phyloP scores from a whole-genome alignment of 2,888 invertebrate genomes.

The Thereva unica region DNA sequence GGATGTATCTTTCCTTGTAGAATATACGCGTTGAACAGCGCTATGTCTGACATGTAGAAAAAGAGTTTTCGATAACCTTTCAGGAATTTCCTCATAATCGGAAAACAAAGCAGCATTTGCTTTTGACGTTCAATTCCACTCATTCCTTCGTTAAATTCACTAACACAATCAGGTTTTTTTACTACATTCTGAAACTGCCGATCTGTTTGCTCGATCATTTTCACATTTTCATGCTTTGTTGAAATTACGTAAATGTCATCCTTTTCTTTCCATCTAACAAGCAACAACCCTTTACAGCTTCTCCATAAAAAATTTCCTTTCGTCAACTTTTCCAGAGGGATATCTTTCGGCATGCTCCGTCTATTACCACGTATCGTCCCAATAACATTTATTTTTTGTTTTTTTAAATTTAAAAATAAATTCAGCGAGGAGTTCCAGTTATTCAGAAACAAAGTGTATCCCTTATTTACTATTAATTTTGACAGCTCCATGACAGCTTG shows the following conservation, averaged over 20 bases:
- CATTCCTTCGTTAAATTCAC: conserved; percentile 31
- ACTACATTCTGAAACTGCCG: neutral
- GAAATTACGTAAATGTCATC: conserved; percentile 13
- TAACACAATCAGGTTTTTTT: conserved; percentile 17
- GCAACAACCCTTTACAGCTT: conserved; percentile 1
- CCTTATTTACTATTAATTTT: conserved; percentile 8
- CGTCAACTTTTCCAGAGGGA: neutral
- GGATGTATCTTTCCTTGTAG: conserved; percentile 14
- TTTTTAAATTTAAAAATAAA: conserved; percentile 11
- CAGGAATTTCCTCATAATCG: conserved; percentile 14
- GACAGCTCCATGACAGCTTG: conserved; percentile 14
- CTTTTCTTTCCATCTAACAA: conserved; percentile 29
- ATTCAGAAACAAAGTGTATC: conserved; percentile 18
- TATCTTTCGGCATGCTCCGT: conserved; percentile 26
- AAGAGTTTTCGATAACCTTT: conserved; percentile 20
- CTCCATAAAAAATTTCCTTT: neutral
- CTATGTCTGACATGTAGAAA: conserved; percentile 23
- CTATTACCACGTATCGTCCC: conserved; percentile 22
- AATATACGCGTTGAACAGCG: conserved; percentile 16
- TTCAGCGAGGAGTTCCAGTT: conserved; percentile 23
- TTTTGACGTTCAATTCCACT: conserved; percentile 22
- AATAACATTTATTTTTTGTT: conserved; percentile 19
- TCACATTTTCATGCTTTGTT: conserved; percentile 10
- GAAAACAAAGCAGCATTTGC: conserved; percentile 25
- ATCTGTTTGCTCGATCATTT: too few species aligned